Evolutionary conservation across 2,797 vertebrate species (phyloP).

Genomic region (Pseudochirops corinnae): DNA sequence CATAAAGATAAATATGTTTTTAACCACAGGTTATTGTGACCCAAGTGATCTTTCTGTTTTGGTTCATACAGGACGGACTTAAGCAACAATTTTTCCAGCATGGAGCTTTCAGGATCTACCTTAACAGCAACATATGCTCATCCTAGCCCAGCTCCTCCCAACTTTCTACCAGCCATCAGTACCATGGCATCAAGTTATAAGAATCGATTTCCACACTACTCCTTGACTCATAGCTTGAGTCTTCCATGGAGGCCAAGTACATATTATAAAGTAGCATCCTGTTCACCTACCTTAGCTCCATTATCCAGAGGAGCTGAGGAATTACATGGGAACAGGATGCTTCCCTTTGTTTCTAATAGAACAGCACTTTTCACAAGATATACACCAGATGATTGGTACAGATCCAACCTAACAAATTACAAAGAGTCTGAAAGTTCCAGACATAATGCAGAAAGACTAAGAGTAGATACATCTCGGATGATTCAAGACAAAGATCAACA

Average conservation of each 20-base stretch:
- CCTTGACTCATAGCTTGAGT: constrained; percentile 86
- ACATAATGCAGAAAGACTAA: constrained; percentile 91
- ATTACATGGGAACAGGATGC: constrained; percentile 86
- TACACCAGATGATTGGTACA: constrained; percentile 93
- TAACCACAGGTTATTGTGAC: constrained; percentile 12
- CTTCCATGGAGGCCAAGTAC: constrained; percentile 90
- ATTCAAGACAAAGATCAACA: constrained; percentile 94
- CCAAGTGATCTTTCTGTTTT: not conserved
- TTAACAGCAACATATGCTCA: constrained; percentile 88
- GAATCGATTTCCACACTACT: constrained; percentile 84
- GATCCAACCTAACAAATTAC: constrained; percentile 92
- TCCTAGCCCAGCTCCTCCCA: constrained; percentile 86
- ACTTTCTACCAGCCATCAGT: constrained; percentile 92
- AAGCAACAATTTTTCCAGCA: constrained; percentile 71
- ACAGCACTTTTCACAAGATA: constrained; percentile 88
- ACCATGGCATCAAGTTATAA: constrained; percentile 91
- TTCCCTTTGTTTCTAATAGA: constrained; percentile 91
- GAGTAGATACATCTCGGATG: constrained; percentile 90
- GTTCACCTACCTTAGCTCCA: constrained; percentile 83
- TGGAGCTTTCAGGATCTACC: constrained; percentile 92
- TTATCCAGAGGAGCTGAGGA: constrained; percentile 86
- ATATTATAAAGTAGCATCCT: constrained; percentile 87
- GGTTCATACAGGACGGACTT: constrained; percentile 72
- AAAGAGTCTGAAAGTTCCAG: constrained; percentile 90
- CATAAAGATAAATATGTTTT: not conserved